These are phyloP conservation scores for Platorchestia sp. DNA, from an alignment of 1,140 invertebrate genomes.

Conservation along the genomic window DNA sequence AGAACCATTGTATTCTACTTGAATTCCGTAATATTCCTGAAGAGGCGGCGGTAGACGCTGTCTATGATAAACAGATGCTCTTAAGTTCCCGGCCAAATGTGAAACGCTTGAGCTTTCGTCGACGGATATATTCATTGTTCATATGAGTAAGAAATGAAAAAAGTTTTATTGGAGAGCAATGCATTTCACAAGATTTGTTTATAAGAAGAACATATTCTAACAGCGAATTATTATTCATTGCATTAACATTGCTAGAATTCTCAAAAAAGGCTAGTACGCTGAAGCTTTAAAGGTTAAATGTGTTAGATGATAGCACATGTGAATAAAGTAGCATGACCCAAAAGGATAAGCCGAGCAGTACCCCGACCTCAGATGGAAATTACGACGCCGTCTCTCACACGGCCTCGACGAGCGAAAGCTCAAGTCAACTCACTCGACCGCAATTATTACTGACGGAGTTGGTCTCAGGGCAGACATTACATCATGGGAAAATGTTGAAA, in stretches of 20 bases:
- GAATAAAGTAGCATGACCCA: not conserved
- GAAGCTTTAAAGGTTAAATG: not conserved
- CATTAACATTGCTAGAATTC: not conserved
- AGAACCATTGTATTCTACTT: no score
- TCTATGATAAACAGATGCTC: no score
- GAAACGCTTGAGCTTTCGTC: no score
- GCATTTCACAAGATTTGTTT: not conserved
- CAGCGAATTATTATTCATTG: not conserved
- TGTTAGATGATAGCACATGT: not conserved
- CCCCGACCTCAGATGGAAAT: not conserved
- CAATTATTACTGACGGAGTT: no score
- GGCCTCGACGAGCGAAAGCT: not conserved
- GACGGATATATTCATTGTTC: no score
- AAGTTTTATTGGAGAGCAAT: not conserved
- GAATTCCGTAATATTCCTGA: no score
- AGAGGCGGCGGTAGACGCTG: no score
- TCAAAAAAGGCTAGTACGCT: not conserved
- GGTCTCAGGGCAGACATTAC: no score
- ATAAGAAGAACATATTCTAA: not conserved
- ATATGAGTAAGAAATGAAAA: not conserved
- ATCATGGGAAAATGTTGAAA: no score
- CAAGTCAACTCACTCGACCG: not conserved
- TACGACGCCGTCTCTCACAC: not conserved
- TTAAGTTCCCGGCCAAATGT: no score
- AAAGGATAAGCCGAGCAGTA: not conserved